Conservation (phyloP, 1,140 invertebrate genomes). For the Zophobas atratus region DNA sequence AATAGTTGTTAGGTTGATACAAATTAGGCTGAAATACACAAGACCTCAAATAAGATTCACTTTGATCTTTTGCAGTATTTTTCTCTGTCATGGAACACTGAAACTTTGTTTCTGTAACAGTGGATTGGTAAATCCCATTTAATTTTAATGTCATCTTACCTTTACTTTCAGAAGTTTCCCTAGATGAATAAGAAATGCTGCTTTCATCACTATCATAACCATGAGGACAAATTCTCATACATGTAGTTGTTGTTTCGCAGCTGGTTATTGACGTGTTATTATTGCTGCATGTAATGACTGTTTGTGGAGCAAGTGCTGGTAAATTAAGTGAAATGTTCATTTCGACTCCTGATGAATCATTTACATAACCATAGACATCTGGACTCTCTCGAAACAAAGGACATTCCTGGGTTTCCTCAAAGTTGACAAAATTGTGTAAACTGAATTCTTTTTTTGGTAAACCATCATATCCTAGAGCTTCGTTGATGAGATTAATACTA, state of each 20-base stretch:
- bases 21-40: slow-evolving; percentile 2
- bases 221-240: neutral
- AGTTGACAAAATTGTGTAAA: slow-evolving; percentile 2
- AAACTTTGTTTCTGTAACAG: neutral
- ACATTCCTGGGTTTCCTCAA: slow-evolving; percentile 22
- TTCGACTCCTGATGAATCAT: neutral
- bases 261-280: slow-evolving; percentile 40
- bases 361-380: slow-evolving; percentile 3
- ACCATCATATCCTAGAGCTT: neutral
- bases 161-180: slow-evolving; percentile 33
- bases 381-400: neutral
- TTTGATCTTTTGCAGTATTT: slow-evolving; percentile 15
- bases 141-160: neutral
- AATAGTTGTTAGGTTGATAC: slow-evolving; percentile 6
- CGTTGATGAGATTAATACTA: slow-evolving; percentile 7
- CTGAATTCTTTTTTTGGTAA: neutral
- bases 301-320: slow-evolving; percentile 42
- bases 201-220: slow-evolving; percentile 54
- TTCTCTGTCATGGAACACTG: neutral
- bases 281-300: slow-evolving; percentile 49
- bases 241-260: slow-evolving; percentile 25
- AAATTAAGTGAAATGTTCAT: slow-evolving; percentile 44
- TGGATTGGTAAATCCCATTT: slow-evolving; percentile 5
- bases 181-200: slow-evolving; percentile 48
- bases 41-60: neutral